Percentiles rank a stretch among this genome's conserved stretches.
These are phyloP conservation scores for Tetramorium alpestre DNA, from an alignment of 1,140 invertebrate species.

Conservation along the genomic window DNA sequence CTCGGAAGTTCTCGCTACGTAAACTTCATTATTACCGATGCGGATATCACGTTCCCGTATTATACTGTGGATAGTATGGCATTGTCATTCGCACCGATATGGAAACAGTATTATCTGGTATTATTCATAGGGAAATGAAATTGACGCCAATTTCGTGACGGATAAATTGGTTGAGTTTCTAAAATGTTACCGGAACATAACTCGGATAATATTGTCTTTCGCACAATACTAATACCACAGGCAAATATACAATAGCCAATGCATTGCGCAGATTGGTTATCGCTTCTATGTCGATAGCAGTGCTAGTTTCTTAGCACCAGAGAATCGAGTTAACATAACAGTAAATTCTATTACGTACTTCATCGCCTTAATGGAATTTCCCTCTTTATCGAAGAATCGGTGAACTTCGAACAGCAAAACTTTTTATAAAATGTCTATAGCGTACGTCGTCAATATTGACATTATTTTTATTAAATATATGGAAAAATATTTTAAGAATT, in stretches of 20 bases:
- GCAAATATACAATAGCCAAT: neutral
- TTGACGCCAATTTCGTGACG: conserved; percentile 34
- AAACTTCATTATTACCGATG: conserved; percentile 27
- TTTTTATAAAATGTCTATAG: neutral
- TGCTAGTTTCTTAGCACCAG: neutral
- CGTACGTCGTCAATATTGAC: neutral
- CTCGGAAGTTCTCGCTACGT: conserved; percentile 10
- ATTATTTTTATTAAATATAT: neutral
- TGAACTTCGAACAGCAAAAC: neutral
- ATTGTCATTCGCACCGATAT: conserved; percentile 1
- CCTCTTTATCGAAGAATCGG: neutral
- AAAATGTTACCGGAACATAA: conserved; percentile 22
- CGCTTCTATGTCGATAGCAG: neutral
- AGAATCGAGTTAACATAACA: neutral
- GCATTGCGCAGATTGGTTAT: neutral
- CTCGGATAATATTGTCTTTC: conserved; percentile 25
- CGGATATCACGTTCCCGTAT: neutral
- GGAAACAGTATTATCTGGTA: conserved; percentile 23
- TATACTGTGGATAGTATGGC: neutral
- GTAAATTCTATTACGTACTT: conserved; percentile 8
- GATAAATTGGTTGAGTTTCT: conserved; percentile 47
- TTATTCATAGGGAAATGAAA: conserved; percentile 22
- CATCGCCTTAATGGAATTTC: conserved; percentile 30
- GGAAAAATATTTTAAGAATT: neutral
- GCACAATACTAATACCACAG: conserved; percentile 29